Evolutionary conservation across 1,140 invertebrate genomes (phyloP), one percentile per base, ranked within the genome.

Genomic region (Diorhabda carinulata): DNA sequence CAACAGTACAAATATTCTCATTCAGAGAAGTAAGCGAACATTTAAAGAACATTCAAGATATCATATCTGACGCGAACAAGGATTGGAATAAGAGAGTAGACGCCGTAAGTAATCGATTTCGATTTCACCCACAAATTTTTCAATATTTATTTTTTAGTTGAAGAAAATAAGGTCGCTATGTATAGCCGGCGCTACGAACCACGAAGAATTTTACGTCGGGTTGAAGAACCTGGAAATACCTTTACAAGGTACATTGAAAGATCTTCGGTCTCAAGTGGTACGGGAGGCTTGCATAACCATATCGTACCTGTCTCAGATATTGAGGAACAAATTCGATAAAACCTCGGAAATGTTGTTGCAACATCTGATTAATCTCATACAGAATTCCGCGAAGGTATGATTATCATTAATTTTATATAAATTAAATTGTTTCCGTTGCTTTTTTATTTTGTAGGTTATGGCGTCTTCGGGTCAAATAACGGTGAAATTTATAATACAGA

Each of bases 71-170:
- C 81, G 84, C 89, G 40, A 91, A 87, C 75, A 90, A 91, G 78
- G 93, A 96, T 75, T 98, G 96, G 96, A 94, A 95, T 82, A 95
- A 95, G 81, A 85, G 96, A 70, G 88, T 92, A 44, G 95, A 98
- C 74, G 89, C 90, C 74, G 92, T 95, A 83, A 85, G 89, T 85
- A 62, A 65, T 66, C 43, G 66, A 69, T 70, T 52, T 61, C 43
- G n/a, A 52, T 45, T 6, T 62, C 9, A 25, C 1, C 58, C 25
- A 64, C 45, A 6, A 60, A 41, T 66, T 68, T 70, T 70, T 75
- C 57, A 64, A 77, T 67, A 73, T 69, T 71, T 70, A 25, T 25
- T 25, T 81, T 81, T 40, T 82, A 95, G 89, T 82, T 97, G 64
- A 97, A 94, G 80, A 92, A 91, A 79, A 83, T 98, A 10, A 87